Evolutionary conservation across 2,113 vertebrate genomes (phyloP).

Genomic region (Mus pahari): DNA sequence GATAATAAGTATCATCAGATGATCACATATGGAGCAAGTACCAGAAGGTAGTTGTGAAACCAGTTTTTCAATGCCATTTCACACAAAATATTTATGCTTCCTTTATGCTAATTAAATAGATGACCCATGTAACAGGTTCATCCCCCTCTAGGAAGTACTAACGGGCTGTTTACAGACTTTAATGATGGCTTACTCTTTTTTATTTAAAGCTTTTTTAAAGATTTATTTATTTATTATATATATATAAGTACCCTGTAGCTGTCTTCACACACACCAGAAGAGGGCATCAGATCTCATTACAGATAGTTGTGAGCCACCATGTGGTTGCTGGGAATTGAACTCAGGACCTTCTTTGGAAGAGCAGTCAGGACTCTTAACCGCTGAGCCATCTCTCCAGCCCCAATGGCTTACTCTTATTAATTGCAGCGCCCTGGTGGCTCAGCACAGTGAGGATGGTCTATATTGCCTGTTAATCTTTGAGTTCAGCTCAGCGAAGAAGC

Average conservation of each 20-base stretch:
- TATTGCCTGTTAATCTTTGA: background rate
- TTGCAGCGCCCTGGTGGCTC: background rate
- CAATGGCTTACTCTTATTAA: no score
- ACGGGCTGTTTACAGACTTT: background rate
- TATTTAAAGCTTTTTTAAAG: no score
- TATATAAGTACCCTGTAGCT: no score
- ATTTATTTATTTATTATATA: no score
- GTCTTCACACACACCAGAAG: no score
- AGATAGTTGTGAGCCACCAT: no score
- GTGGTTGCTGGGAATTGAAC: no score
- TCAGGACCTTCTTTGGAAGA: no score
- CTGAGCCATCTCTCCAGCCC: no score
- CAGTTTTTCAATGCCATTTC: background rate
- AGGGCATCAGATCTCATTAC: no score
- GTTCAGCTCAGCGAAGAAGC: background rate
- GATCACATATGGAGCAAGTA: background rate
- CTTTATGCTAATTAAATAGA: background rate
- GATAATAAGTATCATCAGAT: background rate
- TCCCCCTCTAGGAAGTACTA: background rate
- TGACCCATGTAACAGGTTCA: background rate
- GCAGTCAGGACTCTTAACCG: no score
- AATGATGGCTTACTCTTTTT: background rate
- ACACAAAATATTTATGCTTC: constrained; percentile 33
- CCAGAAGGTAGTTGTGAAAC: background rate
- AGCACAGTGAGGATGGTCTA: background rate